Evolutionary conservation across 2,113 vertebrate genomes (phyloP).

Genomic region (Polyodon spathula): DNA sequence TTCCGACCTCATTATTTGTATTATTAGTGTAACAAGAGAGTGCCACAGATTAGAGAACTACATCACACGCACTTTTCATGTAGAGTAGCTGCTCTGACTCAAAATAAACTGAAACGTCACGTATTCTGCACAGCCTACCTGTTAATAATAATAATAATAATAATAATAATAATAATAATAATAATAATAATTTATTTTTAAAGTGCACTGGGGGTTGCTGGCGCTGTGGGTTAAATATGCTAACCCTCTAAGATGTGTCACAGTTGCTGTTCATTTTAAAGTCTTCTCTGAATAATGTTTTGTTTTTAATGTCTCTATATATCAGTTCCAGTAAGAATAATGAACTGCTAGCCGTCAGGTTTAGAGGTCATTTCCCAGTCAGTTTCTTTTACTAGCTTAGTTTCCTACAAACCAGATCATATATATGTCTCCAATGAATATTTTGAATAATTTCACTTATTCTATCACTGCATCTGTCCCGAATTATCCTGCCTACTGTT

Average conservation of each 20-base stretch:
- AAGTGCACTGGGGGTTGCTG: no score
- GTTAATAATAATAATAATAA: no score
- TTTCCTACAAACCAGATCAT: background rate
- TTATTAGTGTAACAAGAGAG: background rate
- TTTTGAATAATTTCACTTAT: background rate
- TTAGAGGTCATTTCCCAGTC: background rate
- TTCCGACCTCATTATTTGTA: background rate
- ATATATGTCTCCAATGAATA: background rate
- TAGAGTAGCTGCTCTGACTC: background rate
- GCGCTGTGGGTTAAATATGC: no score
- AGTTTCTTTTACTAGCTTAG: background rate
- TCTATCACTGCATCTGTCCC: background rate
- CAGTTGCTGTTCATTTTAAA: no score
- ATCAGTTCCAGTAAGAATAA: background rate
- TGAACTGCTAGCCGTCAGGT: background rate
- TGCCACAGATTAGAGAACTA: background rate
- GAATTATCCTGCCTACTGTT: background rate
- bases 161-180: no score
- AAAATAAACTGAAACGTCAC: no score
- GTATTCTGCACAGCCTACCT: no score
- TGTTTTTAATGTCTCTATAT: no score
- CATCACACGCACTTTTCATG: background rate
- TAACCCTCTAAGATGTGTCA: no score
- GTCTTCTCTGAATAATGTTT: no score
- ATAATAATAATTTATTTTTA: no score